Percentiles rank a stretch among this genome's conserved stretches.
These are phyloP conservation scores for Polypedilum pembai DNA, from an alignment of 1,140 invertebrate genomes.

Conservation along the genomic window DNA sequence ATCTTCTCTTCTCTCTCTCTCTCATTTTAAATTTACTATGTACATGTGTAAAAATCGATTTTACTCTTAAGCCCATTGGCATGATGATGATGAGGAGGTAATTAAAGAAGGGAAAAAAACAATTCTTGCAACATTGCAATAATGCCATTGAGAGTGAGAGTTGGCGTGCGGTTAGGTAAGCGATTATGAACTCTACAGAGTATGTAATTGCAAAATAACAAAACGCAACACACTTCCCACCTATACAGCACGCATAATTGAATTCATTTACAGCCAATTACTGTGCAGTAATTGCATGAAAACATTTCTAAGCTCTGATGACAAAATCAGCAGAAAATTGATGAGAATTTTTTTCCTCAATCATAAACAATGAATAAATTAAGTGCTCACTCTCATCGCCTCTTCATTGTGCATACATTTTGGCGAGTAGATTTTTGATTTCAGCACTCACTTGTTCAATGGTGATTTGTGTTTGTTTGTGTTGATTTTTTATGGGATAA, in stretches of 20 bases:
- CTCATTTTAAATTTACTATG: neutral
- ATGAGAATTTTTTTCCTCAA: neutral
- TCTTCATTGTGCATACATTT: no score
- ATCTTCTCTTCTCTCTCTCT: neutral
- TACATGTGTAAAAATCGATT: constrained; percentile 18
- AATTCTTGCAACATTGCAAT: neutral
- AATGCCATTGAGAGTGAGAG: constrained; percentile 1
- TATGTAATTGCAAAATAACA: no score
- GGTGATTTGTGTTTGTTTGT: no score
- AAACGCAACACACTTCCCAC: neutral
- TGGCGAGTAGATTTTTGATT: no score
- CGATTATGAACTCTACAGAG: neutral
- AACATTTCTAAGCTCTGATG: neutral
- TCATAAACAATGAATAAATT: no score
- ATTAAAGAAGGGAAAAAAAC: neutral
- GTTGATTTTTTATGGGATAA: no score
- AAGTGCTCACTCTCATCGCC: no score
- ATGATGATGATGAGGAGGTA: neutral
- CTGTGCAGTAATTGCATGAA: constrained; percentile 2
- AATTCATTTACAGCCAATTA: neutral
- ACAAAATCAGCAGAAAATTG: neutral
- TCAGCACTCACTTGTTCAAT: no score
- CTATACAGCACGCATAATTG: neutral
- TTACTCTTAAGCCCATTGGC: neutral
- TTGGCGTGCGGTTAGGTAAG: neutral